Evolutionary conservation across 1,140 invertebrate species (phyloP).

Genomic region (Latrodectus geometricus): DNA sequence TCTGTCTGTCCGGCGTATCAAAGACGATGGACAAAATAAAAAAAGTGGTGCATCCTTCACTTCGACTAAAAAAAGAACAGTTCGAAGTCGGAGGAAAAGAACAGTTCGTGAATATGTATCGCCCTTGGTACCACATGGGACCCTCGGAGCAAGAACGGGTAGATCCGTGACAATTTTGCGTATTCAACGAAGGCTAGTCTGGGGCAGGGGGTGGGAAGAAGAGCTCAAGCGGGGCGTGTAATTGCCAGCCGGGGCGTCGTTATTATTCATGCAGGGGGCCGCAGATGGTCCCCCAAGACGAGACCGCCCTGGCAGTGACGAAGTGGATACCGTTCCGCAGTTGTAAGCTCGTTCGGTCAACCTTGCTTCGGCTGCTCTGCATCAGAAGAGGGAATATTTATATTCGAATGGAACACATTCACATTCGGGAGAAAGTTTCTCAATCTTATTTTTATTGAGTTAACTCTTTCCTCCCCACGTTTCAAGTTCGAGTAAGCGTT

Average conservation of each 20-base stretch:
- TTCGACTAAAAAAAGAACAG: not conserved
- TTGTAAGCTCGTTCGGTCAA: conserved; percentile 28
- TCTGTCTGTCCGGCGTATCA: too few species aligned
- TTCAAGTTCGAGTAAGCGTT: too few species aligned
- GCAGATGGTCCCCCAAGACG: conserved; percentile 39
- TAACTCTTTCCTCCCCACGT: too few species aligned
- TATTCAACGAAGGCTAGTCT: conserved; percentile 27
- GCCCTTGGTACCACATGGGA: not conserved
- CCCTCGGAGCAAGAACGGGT: conserved; percentile 3
- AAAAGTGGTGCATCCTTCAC: too few species aligned
- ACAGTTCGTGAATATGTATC: conserved; percentile 17
- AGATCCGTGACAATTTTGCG: conserved; percentile 47
- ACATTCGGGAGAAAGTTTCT: too few species aligned
- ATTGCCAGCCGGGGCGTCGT: conserved; percentile 38
- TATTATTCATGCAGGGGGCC: conserved; percentile 48
- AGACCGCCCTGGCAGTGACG: conserved; percentile 23
- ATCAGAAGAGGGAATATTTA: conserved; percentile 1
- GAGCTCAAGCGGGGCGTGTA: conserved; percentile 43
- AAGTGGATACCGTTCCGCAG: conserved; percentile 6
- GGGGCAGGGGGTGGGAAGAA: too few species aligned
- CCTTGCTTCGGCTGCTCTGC: not conserved
- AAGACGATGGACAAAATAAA: too few species aligned
- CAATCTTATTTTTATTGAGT: too few species aligned
- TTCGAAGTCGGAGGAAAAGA: not conserved
- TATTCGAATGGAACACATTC: conserved; percentile 4